Evolutionary conservation across 2,113 vertebrate species (phyloP).

Genomic region (Cheirogaleus medius): DNA sequence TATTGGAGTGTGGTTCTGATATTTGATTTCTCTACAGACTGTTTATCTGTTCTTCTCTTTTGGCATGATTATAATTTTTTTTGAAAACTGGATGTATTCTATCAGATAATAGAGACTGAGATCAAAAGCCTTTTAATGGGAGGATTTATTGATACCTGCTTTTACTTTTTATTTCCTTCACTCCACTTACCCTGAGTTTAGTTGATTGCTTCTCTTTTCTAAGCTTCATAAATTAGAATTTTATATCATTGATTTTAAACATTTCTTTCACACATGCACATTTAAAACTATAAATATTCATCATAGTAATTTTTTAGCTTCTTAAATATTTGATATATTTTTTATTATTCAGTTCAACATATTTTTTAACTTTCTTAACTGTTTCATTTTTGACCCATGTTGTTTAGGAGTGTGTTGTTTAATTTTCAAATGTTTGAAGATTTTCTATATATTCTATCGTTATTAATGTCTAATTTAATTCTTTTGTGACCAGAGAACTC

Average conservation of each 20-base stretch:
- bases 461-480: not conserved
- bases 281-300: not conserved
- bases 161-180: not conserved
- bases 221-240: not conserved
- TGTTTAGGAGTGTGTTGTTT: not conserved
- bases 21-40: not conserved
- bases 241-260: not conserved
- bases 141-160: not conserved
- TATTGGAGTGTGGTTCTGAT: not conserved
- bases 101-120: not conserved
- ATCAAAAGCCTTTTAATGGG: not conserved
- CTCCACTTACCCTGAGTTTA: not conserved
- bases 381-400: not conserved
- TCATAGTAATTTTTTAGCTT: not conserved
- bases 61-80: not conserved
- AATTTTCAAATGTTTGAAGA: not conserved
- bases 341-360: not conserved
- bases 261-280: not conserved
- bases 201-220: not conserved
- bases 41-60: not conserved
- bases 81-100: not conserved
- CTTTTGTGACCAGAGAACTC: not conserved
- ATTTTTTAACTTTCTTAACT: not conserved
- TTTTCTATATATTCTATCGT: not conserved
- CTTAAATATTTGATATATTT: not conserved